These are phyloP conservation scores for Rousettus madagascariensis DNA, from an alignment of 2,797 vertebrate species.

Conservation along the genomic window DNA sequence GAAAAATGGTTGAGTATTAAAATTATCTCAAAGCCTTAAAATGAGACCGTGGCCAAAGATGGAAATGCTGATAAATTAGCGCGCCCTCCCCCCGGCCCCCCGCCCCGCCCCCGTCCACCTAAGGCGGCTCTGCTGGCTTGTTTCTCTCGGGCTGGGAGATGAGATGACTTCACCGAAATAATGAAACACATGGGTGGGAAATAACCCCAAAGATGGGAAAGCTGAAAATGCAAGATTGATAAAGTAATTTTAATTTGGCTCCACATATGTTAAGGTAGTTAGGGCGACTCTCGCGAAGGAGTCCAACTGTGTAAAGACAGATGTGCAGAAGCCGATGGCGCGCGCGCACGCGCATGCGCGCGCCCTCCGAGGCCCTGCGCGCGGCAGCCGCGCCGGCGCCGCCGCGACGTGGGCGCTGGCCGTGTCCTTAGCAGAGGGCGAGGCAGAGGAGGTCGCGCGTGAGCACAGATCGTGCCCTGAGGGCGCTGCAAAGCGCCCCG, in stretches of 20 bases:
- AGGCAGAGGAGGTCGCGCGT: too few relatives aligned
- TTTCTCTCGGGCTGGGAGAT: conserved; percentile 23
- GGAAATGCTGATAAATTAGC: background rate
- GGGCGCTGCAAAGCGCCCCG: too few relatives aligned
- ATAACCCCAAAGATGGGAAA: conserved; percentile 70
- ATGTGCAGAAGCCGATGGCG: conserved; percentile 64
- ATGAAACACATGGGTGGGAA: conserved; percentile 76
- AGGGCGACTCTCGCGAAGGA: conserved; percentile 77
- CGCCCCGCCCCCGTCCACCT: background rate
- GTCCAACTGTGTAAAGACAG: conserved; percentile 77
- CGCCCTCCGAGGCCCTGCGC: too few relatives aligned
- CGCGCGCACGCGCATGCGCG: background rate
- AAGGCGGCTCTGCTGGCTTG: background rate
- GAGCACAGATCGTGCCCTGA: too few relatives aligned
- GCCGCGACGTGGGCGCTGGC: too few relatives aligned
- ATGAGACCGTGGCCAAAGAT: background rate
- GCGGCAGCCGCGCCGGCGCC: too few relatives aligned
- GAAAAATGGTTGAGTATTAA: background rate
- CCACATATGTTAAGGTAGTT: conserved; percentile 81
- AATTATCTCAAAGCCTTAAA: background rate
- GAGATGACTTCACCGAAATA: background rate
- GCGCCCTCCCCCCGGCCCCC: too few relatives aligned
- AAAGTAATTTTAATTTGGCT: conserved; percentile 80
- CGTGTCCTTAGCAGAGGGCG: too few relatives aligned
- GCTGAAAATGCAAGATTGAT: conserved; percentile 78